A percentile compares a stretch with the other conserved stretches of the same genome.
These are phyloP conservation scores for Tenualosa thibaudeaui DNA, from an alignment of 2,797 vertebrate genomes.

Conservation along the genomic window DNA sequence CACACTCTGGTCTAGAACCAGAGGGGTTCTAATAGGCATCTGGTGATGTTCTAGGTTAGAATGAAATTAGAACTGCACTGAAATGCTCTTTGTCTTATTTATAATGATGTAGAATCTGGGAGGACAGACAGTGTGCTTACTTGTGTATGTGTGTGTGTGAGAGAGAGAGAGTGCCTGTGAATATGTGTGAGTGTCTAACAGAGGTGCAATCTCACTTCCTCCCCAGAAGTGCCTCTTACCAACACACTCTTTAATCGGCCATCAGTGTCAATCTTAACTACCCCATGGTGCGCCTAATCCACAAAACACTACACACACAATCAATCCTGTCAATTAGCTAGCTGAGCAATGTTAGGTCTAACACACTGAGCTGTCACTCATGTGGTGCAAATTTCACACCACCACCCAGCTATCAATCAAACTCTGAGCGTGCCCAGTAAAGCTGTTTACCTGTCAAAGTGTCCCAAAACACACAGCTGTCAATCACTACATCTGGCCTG, in stretches of 20 bases:
- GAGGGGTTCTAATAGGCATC: too few relatives aligned
- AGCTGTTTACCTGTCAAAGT: constrained; percentile 14
- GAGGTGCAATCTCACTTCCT: not conserved
- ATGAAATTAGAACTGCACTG: too few relatives aligned
- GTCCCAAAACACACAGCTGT: constrained; percentile 24
- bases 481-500: not conserved
- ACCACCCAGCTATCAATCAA: constrained; percentile 38
- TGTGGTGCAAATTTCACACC: constrained; percentile 19
- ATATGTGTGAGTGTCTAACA: not conserved
- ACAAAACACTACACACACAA: constrained; percentile 41
- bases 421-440: not conserved
- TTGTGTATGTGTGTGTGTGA: constrained; percentile 2
- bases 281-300: constrained; percentile 50
- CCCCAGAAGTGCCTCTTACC: not conserved
- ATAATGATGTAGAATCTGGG: too few relatives aligned
- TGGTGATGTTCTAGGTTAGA: too few relatives aligned
- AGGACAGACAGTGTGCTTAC: too few relatives aligned
- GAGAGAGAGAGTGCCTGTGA: not conserved
- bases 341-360: constrained; percentile 24
- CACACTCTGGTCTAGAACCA: too few relatives aligned
- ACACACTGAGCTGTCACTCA: constrained; percentile 11
- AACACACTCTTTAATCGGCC: constrained; percentile 41
- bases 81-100: too few relatives aligned
- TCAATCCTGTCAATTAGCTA: constrained; percentile 25
- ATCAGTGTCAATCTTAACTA: constrained; percentile 56